phyloP scores from a whole-genome alignment of 2,113 vertebrate species.

The Fregata magnificens region DNA sequence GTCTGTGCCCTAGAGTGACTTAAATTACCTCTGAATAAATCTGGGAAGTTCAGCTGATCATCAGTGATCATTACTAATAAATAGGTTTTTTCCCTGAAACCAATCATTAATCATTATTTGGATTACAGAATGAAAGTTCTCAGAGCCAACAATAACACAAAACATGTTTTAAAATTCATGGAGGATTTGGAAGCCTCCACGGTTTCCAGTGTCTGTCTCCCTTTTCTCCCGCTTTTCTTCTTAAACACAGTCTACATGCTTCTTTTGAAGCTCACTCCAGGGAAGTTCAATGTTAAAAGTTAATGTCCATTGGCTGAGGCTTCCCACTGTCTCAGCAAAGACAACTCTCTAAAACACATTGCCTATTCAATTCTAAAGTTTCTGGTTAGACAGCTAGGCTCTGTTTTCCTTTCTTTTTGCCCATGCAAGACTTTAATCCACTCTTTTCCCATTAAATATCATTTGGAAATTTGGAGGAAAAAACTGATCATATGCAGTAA shows the following conservation, averaged over 20 bases:
- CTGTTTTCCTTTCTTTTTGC: neutral
- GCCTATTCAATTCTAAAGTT: neutral
- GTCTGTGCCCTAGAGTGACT: neutral
- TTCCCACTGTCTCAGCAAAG: neutral
- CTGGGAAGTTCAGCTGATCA: neutral
- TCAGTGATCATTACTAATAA: neutral
- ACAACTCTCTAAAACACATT: neutral
- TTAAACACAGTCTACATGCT: neutral
- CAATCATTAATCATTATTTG: neutral
- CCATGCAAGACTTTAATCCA: neutral
- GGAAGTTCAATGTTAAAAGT: conserved; percentile 7
- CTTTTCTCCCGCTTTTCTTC: neutral
- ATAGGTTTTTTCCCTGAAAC: neutral
- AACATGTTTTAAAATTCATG: neutral
- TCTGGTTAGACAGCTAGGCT: neutral
- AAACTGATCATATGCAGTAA: neutral
- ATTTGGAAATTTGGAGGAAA: neutral
- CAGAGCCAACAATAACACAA: neutral
- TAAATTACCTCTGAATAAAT: neutral
- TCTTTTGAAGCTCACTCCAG: neutral
- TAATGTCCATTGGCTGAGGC: neutral
- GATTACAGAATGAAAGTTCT: neutral
- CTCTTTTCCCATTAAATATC: neutral
- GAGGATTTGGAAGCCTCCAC: neutral
- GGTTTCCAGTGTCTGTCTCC: neutral